Evolutionary conservation across 2,888 invertebrate species (phyloP).

Genomic region (Esperia sulphurella): DNA sequence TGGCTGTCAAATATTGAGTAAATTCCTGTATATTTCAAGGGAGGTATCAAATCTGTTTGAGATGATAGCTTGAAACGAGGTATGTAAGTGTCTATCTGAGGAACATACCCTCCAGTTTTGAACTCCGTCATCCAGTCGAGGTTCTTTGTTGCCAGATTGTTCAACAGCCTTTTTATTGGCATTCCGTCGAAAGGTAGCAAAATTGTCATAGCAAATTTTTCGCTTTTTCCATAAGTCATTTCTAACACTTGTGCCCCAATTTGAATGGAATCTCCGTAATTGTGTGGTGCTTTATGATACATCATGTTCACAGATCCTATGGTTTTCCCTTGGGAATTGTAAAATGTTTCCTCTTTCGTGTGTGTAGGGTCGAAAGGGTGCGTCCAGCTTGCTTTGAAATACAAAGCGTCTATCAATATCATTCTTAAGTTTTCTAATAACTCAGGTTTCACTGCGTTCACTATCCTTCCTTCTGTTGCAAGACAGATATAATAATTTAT

Average conservation of each 20-base stretch:
- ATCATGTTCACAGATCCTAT: constrained; percentile 86
- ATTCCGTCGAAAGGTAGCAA: constrained; percentile 80
- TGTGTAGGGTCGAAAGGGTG: constrained; percentile 79
- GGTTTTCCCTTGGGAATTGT: constrained; percentile 74
- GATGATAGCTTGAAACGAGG: constrained; percentile 80
- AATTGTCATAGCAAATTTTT: constrained; percentile 82
- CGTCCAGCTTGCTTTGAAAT: constrained; percentile 86
- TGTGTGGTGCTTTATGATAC: constrained; percentile 81
- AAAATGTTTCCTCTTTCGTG: constrained; percentile 78
- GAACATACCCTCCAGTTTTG: constrained; percentile 45
- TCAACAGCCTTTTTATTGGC: constrained; percentile 66
- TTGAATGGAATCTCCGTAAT: constrained; percentile 69
- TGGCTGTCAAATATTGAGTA: constrained; percentile 80
- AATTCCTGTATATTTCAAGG: constrained; percentile 79
- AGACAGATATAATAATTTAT: constrained; percentile 85
- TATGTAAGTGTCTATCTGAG: constrained; percentile 78
- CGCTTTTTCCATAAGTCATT: constrained; percentile 82
- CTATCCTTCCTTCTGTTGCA: constrained; percentile 84
- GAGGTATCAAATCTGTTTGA: constrained; percentile 57
- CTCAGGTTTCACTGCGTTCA: constrained; percentile 78
- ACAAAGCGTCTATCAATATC: constrained; percentile 83
- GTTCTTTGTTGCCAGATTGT: constrained; percentile 66
- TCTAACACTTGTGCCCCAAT: constrained; percentile 82
- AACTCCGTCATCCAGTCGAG: constrained; percentile 74
- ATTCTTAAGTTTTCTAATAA: constrained; percentile 64